phyloP scores from a whole-genome alignment of 2,888 invertebrate genomes.

The Luperina nickerlii region DNA sequence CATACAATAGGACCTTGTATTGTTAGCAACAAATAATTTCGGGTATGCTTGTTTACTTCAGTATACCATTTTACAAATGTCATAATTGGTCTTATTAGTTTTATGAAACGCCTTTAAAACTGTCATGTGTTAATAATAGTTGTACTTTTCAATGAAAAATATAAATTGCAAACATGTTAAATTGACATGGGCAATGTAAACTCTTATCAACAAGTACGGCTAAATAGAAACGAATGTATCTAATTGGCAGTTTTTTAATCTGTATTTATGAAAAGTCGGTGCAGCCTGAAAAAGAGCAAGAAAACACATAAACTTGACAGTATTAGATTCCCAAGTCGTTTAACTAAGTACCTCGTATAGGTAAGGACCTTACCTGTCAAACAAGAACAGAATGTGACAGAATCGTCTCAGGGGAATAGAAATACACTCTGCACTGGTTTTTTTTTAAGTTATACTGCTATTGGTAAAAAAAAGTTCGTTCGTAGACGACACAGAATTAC shows the following conservation, averaged over 20 bases:
- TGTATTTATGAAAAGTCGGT: neutral
- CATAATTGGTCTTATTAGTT: neutral
- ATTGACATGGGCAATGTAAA: neutral
- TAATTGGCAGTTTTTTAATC: neutral
- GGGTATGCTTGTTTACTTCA: neutral
- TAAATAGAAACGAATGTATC: conserved; percentile 10
- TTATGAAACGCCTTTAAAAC: neutral
- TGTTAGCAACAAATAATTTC: neutral
- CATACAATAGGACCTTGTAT: neutral
- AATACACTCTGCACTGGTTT: neutral
- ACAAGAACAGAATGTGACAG: neutral
- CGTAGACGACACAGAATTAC: neutral
- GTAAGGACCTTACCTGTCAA: neutral
- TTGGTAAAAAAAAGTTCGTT: neutral
- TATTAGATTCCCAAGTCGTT: neutral
- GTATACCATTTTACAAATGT: neutral
- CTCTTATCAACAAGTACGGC: conserved; percentile 8
- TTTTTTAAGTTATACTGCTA: neutral
- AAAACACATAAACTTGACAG: neutral
- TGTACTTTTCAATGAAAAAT: neutral
- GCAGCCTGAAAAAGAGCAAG: neutral
- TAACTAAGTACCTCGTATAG: too few species aligned
- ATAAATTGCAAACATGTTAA: conserved; percentile 9
- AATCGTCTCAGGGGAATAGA: too few species aligned
- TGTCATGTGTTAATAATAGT: neutral